Base-by-base conservation (phyloP, 2,113 vertebrate species). In the Turdus rufiventris region DNA sequence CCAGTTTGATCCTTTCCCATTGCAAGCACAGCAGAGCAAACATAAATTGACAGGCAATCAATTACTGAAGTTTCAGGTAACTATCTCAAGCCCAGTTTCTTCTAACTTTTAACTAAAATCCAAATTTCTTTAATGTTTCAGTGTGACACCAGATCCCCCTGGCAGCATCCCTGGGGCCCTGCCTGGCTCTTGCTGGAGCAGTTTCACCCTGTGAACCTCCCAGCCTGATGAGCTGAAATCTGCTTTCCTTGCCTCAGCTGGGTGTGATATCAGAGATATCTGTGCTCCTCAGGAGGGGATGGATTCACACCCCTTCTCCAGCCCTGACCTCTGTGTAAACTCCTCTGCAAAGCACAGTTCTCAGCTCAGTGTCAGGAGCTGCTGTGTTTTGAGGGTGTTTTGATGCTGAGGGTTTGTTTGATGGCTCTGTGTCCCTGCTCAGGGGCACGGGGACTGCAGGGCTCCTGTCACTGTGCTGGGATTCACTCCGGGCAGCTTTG, bases 231-330 rank as follows among this genome's bases (percentile, higher is more conserved):
- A 63, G 16, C 83, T n/a, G 47, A 79, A 78, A 10, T 10, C 67
- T 7, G 28, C 71, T 61, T 28, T 4, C 63, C 53, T 26, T 25
- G 1, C 36, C 12, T 51, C 38, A 23, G 76, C 83, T 14, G 66
- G 45, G 10, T 23, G 26, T 14, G 38, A 2, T 1, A 38, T 1
- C 58, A 19, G 17, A 61, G 45, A 3, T 1, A 5, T 1, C 71
- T 6, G 54, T 28, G 57, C 43, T 34, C 57, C 62, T 18, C 34
- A 2, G 62, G 57, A 74, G 61, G 38, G 56, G 43, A 29, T 9
- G 88, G 53, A 10, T 31, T 45, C 58, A 68, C 65, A 8, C 8
- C 62, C 21, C 45, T 20, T 21, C 14, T 34, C 45, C 63, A 66
- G 50, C 60, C 29, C 5, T 8, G 28, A 40, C 6, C 0, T 60